Conservation (phyloP, 2,888 invertebrate genomes). For the Trachelus troglodyta region DNA sequence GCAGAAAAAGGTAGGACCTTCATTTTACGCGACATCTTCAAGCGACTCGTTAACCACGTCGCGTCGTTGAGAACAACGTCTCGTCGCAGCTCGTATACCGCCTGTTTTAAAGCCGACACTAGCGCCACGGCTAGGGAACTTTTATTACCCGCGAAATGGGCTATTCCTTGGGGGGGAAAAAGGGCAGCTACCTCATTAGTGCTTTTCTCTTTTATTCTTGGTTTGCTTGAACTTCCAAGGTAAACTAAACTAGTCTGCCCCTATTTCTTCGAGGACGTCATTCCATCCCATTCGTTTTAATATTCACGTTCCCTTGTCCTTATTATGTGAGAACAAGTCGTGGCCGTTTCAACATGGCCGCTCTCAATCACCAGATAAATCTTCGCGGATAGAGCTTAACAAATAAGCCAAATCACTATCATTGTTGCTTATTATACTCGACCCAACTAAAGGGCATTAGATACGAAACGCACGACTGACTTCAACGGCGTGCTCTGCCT, state of each 20-base stretch:
- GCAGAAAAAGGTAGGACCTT: background rate
- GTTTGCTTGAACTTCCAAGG: background rate
- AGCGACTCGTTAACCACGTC: background rate
- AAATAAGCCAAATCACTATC: conserved; percentile 16
- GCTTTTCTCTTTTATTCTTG: conserved; percentile 12
- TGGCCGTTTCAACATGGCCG: background rate
- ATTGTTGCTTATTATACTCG: conserved; percentile 35
- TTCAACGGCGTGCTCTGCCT: background rate
- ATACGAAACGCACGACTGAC: background rate
- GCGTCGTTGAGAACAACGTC: background rate
- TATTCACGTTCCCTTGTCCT: background rate
- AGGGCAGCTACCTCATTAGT: conserved; percentile 55
- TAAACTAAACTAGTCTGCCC: background rate
- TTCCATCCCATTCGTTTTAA: background rate
- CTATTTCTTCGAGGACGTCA: background rate
- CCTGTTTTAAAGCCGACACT: conserved; percentile 13
- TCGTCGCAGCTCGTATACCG: background rate
- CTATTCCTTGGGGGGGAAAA: conserved; percentile 37
- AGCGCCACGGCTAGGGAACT: conserved; percentile 34
- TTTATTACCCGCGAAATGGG: conserved; percentile 53
- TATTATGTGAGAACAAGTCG: background rate
- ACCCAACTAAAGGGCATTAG: background rate
- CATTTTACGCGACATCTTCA: background rate
- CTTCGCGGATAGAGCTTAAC: background rate
- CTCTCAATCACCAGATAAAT: background rate